Base-by-base conservation (phyloP, 2,797 vertebrate species). In the Moxostoma hubbsi region DNA sequence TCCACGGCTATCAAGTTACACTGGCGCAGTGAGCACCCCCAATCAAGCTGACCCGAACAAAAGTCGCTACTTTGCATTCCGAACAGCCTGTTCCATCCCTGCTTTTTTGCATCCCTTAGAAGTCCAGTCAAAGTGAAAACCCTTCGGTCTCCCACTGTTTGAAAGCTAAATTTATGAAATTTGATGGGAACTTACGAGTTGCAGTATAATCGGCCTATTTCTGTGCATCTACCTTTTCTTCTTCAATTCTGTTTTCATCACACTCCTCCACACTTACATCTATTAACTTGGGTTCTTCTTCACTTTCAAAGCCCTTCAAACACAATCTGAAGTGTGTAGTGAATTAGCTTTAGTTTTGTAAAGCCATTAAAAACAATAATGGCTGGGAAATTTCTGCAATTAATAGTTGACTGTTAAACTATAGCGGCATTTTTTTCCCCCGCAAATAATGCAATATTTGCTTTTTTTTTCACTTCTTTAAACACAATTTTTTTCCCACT, bases 1-100 rank as follows among this genome's bases (percentile, higher is more conserved):
- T 65, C 77, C 49, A 75, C 62, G 54, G 65, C 63, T 69, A 71
- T 75, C 51, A 68, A 70, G 73, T 65, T 55, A 45, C 66, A 13
- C 45, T 65, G 57, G 53, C 80, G 67, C 62, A 59, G 51, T 5
- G 6, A 64, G 18, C 49, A 10, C 49, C 18, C 24, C 65, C 65
- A 69, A 69, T 51, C 75, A 59, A 77, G 57, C 6, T 13, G 0
- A 45, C 66, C 47, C 47, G 24, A 70, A 63, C 36, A 24, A 61
- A 77, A 68, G 24, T 62, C 61, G 55, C 8, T 36, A 24, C 65
- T 77, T 9, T 45, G 65, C 47, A 77, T 77, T 68, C 24, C 1
- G 47, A 69, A 61, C 46, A 61, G 65, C 10, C 9, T 7, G 54
- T 16, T 57, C 45, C 18, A 59, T 61, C 13, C 9, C 18, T 11